These are phyloP conservation scores for Mormoops blainvillei DNA, from an alignment of 2,113 vertebrate species.

Conservation along the genomic window DNA sequence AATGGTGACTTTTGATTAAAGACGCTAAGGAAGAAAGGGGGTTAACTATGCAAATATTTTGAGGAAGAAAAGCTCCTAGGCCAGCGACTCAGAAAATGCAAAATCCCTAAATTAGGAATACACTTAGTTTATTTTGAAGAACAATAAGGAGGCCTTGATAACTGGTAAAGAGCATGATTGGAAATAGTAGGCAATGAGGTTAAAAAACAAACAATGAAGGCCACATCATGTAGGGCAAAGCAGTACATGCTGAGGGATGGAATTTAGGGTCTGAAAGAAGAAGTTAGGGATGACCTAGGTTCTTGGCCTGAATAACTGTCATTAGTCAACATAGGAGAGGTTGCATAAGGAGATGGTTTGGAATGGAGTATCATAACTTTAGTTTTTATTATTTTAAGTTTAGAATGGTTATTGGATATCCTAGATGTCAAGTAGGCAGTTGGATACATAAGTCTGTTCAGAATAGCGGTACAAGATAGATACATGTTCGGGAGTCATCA, in stretches of 20 bases:
- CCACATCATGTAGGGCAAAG: neutral
- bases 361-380: neutral
- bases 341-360: neutral
- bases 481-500: neutral
- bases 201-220: neutral
- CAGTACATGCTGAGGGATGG: neutral
- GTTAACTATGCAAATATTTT: neutral
- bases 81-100: neutral
- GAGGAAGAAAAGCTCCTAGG: neutral
- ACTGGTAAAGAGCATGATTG: neutral
- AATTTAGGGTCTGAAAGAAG: neutral
- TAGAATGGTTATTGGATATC: neutral
- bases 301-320: neutral
- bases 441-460: neutral
- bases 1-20: neutral
- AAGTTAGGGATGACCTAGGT: neutral
- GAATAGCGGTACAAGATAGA: neutral
- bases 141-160: neutral
- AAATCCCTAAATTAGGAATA: neutral
- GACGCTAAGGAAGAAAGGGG: neutral
- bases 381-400: conserved; percentile 18
- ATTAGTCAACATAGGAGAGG: neutral
- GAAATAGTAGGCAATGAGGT: neutral
- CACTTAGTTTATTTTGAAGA: neutral
- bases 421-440: neutral